Percentiles rank a stretch among this genome's conserved stretches.
These are phyloP conservation scores for Panzeria rudis DNA, from an alignment of 2,888 invertebrate species.

Conservation along the genomic window DNA sequence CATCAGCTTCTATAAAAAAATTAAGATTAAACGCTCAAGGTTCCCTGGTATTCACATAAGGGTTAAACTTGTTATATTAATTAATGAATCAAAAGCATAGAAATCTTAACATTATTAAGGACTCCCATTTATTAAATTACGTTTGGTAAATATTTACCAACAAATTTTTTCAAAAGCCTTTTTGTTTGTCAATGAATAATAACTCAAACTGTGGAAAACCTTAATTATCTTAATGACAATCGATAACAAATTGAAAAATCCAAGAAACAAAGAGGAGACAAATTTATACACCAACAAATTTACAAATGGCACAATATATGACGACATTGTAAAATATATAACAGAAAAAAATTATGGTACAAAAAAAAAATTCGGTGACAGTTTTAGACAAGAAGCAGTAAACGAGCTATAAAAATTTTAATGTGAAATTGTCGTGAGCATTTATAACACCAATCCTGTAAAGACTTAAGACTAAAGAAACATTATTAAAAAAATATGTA, in stretches of 20 bases:
- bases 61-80: neutral
- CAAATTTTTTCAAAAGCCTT: too few species aligned
- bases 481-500: neutral
- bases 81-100: neutral
- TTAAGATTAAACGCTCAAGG: too few species aligned
- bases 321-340: too few species aligned
- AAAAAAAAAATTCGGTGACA: neutral
- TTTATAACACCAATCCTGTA: neutral
- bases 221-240: slow-evolving; percentile 16
- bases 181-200: neutral
- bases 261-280: neutral
- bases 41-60: too few species aligned
- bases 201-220: neutral
- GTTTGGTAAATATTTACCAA: neutral
- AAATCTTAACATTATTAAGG: neutral
- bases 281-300: neutral
- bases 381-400: neutral
- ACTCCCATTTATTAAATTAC: neutral
- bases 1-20: too few species aligned
- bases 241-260: neutral
- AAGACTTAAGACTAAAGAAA: neutral
- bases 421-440: neutral
- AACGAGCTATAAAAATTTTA: neutral
- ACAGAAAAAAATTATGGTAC: too few species aligned
- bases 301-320: neutral